These are phyloP conservation scores for Unio pictorum DNA, from an alignment of 2,888 invertebrate species.

Conservation along the genomic window DNA sequence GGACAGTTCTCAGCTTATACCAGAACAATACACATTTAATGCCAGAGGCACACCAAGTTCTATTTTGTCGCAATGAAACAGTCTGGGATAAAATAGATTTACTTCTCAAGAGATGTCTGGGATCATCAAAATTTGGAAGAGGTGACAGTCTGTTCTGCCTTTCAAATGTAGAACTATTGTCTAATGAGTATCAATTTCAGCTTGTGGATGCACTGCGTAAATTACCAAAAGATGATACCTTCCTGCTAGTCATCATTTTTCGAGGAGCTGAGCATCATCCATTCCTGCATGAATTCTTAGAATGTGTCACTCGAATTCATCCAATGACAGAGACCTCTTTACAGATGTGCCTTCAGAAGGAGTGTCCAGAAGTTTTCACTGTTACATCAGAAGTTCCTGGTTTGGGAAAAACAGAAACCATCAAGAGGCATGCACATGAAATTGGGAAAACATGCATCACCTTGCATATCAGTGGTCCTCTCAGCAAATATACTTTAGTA, in stretches of 20 bases:
- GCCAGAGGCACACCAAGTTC: slow-evolving; percentile 41
- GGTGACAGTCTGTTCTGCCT: slow-evolving; percentile 30
- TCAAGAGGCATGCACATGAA: slow-evolving; percentile 21
- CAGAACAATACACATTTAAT: slow-evolving; percentile 30
- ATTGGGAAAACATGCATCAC: slow-evolving; percentile 12
- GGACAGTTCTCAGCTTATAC: slow-evolving; percentile 38
- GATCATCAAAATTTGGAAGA: slow-evolving; percentile 6
- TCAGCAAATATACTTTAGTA: too few relatives aligned
- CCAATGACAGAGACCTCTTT: slow-evolving; percentile 20
- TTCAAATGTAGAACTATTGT: slow-evolving; percentile 40
- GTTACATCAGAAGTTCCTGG: slow-evolving; percentile 40
- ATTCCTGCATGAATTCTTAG: slow-evolving; percentile 32
- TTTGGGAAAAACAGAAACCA: slow-evolving; percentile 37
- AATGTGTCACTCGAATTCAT: slow-evolving; percentile 11
- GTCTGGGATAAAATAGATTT: slow-evolving; percentile 37
- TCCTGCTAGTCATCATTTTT: slow-evolving; percentile 35
- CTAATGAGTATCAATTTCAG: slow-evolving; percentile 36
- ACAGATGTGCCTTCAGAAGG: slow-evolving; percentile 11
- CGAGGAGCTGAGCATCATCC: slow-evolving; percentile 37
- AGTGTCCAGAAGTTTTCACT: slow-evolving; percentile 26
- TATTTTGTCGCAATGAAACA: slow-evolving; percentile 43
- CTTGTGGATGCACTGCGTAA: slow-evolving; percentile 30
- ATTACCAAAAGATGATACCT: slow-evolving; percentile 7
- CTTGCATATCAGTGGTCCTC: slow-evolving; percentile 46
- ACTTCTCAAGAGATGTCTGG: slow-evolving; percentile 35